These are phyloP conservation scores for Agrochola lota DNA, from an alignment of 2,888 invertebrate genomes.

Conservation along the genomic window DNA sequence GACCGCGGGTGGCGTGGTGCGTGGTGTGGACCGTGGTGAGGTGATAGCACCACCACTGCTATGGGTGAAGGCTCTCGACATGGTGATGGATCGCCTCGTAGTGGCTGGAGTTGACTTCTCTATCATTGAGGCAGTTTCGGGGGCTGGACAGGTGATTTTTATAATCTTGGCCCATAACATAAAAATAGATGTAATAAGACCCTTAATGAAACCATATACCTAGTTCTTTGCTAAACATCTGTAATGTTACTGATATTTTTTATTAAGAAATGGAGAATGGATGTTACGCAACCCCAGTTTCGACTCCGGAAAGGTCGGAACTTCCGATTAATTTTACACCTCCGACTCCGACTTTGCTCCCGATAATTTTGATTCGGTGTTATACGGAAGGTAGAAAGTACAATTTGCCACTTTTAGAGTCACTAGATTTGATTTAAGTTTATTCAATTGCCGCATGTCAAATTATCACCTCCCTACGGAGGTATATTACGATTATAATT, in stretches of 20 bases:
- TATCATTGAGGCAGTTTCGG: constrained; percentile 95
- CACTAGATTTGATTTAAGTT: no score
- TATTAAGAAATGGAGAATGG: background rate
- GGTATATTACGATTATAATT: no score
- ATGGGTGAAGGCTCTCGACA: constrained; percentile 99
- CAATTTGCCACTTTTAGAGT: no score
- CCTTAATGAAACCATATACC: background rate
- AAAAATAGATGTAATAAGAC: background rate
- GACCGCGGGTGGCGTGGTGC: constrained; percentile 90
- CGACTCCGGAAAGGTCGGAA: no score
- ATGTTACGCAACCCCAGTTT: no score
- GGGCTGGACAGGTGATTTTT: constrained; percentile 95
- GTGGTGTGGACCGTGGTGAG: constrained; percentile 86
- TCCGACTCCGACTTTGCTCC: no score
- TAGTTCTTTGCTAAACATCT: background rate
- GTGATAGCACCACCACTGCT: constrained; percentile 96
- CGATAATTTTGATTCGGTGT: no score
- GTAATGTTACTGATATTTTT: background rate
- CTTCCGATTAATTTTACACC: no score
- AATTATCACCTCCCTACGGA: no score
- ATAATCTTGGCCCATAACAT: background rate
- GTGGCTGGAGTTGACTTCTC: constrained; percentile 96
- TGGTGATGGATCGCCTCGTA: constrained; percentile 95
- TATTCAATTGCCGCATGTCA: no score
- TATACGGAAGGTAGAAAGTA: no score